Conservation (phyloP, 2,113 vertebrate genomes). For the Apteryx owenii region DNA sequence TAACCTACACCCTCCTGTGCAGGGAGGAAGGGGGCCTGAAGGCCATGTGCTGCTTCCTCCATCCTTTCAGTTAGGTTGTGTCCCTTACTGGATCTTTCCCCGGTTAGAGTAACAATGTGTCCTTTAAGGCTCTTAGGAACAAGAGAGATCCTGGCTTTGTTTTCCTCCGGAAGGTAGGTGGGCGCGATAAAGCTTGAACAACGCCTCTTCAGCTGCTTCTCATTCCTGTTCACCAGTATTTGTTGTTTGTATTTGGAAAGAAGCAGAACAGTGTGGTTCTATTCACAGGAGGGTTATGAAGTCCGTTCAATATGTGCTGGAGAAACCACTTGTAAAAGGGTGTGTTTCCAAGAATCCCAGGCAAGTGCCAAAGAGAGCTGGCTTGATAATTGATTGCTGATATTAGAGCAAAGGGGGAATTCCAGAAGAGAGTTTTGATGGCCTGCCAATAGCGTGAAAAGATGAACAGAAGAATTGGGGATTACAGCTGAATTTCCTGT, state of each 20-base stretch:
- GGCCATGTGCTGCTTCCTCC: neutral
- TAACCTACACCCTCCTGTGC: fast-evolving
- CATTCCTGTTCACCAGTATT: neutral
- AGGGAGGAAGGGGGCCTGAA: neutral
- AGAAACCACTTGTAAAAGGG: neutral
- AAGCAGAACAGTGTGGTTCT: neutral
- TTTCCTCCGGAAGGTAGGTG: neutral
- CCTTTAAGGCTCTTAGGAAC: neutral
- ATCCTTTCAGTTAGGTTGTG: fast-evolving
- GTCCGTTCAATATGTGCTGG: neutral
- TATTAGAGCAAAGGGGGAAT: neutral
- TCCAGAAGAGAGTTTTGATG: neutral
- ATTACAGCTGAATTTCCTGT: neutral
- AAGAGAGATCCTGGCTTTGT: neutral
- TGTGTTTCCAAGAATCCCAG: neutral
- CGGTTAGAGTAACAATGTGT: fast-evolving
- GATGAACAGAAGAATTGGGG: neutral
- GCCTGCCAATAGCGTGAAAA: neutral
- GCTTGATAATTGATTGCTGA: neutral
- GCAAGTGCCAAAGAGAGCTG: neutral
- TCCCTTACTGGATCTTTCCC: neutral
- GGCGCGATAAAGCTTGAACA: neutral
- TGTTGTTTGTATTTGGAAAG: neutral
- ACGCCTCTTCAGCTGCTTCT: neutral
- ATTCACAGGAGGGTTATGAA: neutral